These are phyloP conservation scores for Pristionchus exspectatus DNA, from an alignment of 2,888 invertebrate genomes.

Conservation along the genomic window DNA sequence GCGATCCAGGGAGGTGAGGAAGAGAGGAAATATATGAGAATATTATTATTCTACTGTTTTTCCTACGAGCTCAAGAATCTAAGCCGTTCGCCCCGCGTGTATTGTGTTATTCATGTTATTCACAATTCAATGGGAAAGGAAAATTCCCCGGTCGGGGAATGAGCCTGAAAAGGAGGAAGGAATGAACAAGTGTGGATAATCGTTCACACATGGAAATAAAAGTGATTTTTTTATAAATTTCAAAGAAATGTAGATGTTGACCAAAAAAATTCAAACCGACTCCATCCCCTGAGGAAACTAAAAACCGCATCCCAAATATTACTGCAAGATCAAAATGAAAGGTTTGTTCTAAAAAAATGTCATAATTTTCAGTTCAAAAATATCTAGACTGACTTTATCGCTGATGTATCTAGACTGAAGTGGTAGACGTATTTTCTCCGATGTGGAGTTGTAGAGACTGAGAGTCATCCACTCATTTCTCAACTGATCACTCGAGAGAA, in stretches of 20 bases:
- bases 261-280: no score
- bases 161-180: neutral
- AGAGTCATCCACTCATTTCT: slow-evolving; percentile 16
- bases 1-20: neutral
- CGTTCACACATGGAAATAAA: no score
- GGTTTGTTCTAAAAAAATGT: no score
- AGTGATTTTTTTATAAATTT: no score
- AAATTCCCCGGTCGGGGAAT: neutral
- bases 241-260: no score
- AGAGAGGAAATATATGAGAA: neutral
- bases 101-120: slow-evolving; percentile 14
- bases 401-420: no score
- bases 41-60: neutral
- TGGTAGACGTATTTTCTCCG: no score
- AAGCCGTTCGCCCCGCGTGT: neutral
- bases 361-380: no score
- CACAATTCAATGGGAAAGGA: neutral
- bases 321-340: neutral
- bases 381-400: no score
- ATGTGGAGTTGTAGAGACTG: neutral
- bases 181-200: neutral
- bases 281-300: no score
- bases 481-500: slow-evolving; percentile 23
- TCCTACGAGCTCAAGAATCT: neutral
- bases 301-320: no score